Evolutionary conservation across 2,113 vertebrate genomes (phyloP).

Genomic region (Mustela nigripes): DNA sequence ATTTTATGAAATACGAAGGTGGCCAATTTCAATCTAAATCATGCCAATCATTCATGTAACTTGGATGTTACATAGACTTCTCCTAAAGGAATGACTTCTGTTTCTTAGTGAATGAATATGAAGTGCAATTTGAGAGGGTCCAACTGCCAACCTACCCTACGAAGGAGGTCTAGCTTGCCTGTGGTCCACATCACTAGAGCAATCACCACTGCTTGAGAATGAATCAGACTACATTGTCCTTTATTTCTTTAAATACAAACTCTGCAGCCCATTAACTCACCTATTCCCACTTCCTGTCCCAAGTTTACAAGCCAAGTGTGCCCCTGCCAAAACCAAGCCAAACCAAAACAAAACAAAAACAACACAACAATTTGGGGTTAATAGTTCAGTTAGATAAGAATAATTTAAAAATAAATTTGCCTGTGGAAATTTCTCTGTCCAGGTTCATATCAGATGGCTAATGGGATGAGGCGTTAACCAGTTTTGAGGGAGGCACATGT

Average conservation of each 20-base stretch:
- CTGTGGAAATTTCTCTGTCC: not conserved
- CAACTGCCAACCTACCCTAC: not conserved
- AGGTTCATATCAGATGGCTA: not conserved
- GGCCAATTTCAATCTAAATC: conserved; percentile 4
- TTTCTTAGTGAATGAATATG: not conserved
- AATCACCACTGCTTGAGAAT: not conserved
- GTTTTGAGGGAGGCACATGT: not conserved
- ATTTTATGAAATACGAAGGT: conserved; percentile 32
- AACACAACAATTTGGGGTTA: not conserved
- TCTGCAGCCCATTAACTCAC: not conserved
- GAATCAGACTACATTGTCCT: not conserved
- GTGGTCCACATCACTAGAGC: not conserved
- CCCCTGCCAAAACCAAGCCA: not conserved
- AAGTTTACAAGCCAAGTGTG: not conserved
- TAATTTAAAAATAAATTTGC: not conserved
- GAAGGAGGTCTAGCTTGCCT: not conserved
- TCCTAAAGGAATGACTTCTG: not conserved
- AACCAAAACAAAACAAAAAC: no score
- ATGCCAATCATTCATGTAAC: not conserved
- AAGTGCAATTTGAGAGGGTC: not conserved
- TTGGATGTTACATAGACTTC: not conserved
- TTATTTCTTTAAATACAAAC: not conserved
- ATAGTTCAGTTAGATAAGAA: not conserved
- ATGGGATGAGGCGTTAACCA: not conserved
- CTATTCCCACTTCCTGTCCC: fast-evolving